Conservation (phyloP, 1,140 invertebrate species). For the Pseudomyrmex pallidus region DNA sequence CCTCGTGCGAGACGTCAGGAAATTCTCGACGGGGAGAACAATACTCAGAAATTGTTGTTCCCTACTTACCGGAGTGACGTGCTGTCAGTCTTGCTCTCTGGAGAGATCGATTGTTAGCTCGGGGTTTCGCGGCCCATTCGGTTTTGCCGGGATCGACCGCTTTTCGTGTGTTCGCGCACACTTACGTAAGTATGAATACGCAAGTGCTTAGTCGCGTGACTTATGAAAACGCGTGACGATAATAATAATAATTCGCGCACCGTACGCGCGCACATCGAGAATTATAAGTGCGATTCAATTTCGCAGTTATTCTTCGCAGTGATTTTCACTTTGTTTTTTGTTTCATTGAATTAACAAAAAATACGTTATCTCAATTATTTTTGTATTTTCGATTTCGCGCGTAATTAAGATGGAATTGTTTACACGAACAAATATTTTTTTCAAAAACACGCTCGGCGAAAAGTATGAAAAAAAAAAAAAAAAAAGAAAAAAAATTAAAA, state of each 20-base stretch:
- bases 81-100: constrained; percentile 38
- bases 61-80: constrained; percentile 46
- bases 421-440: too few species aligned
- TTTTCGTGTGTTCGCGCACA: not conserved
- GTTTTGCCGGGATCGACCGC: constrained; percentile 17
- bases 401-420: not conserved
- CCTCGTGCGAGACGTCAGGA: constrained; percentile 38
- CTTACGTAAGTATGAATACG: not conserved
- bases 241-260: constrained; percentile 14
- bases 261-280: not conserved
- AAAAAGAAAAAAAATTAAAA: constrained; percentile 31
- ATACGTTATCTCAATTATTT: too few species aligned
- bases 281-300: not conserved
- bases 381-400: too few species aligned
- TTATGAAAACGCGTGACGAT: not conserved
- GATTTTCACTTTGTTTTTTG: too few species aligned
- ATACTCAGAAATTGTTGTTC: constrained; percentile 46
- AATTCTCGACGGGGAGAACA: constrained; percentile 36
- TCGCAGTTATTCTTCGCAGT: not conserved
- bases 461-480: not conserved
- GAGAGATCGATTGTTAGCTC: constrained; percentile 50
- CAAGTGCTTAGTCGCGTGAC: constrained; percentile 13
- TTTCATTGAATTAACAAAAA: too few species aligned
- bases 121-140: constrained; percentile 8
- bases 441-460: too few species aligned